phyloP scores from a whole-genome alignment of 2,797 vertebrate species.

The Synanceia verrucosa region DNA sequence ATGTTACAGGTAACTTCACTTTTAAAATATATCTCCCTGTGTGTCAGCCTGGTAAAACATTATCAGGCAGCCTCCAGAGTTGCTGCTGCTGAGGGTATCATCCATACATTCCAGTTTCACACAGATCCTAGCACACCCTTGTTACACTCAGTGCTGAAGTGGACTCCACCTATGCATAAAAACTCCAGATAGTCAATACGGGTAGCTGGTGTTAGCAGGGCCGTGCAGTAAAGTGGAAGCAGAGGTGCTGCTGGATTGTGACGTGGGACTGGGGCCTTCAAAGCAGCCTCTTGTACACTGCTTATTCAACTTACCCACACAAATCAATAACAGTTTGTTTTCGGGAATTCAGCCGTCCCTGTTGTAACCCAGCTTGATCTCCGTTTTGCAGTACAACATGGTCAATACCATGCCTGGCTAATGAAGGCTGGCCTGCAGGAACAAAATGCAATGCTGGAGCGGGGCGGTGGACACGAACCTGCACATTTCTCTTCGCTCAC shows the following conservation, averaged over 20 bases:
- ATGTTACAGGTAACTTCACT: background rate
- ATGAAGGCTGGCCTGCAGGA: conserved; percentile 56
- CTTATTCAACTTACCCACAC: conserved; percentile 65
- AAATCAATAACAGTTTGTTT: conserved; percentile 76
- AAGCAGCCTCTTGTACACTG: conserved; percentile 37
- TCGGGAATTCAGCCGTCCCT: conserved; percentile 54
- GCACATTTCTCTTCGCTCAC: conserved; percentile 46
- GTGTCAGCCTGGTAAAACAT: background rate
- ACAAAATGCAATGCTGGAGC: conserved; percentile 31
- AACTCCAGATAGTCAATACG: conserved; percentile 40
- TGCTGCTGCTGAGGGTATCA: conserved; percentile 6
- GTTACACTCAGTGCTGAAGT: conserved; percentile 17
- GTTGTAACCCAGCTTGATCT: conserved; percentile 67
- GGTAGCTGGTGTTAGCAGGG: conserved; percentile 22
- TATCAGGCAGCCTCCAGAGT: background rate
- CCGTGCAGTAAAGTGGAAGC: conserved; percentile 40
- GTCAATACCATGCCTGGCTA: conserved; percentile 66
- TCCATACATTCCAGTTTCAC: conserved; percentile 10
- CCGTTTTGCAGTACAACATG: conserved; percentile 58
- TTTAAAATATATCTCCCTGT: background rate
- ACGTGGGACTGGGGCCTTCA: conserved; percentile 41
- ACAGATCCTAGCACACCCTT: background rate
- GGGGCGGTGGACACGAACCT: conserved; percentile 39
- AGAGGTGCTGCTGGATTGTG: conserved; percentile 39
- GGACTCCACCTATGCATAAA: conserved; percentile 24